A percentile compares a stretch with the other conserved stretches of the same genome.
Conservation (phyloP, 2,888 invertebrate genomes). For the Synanthedon andrenaeformis region DNA sequence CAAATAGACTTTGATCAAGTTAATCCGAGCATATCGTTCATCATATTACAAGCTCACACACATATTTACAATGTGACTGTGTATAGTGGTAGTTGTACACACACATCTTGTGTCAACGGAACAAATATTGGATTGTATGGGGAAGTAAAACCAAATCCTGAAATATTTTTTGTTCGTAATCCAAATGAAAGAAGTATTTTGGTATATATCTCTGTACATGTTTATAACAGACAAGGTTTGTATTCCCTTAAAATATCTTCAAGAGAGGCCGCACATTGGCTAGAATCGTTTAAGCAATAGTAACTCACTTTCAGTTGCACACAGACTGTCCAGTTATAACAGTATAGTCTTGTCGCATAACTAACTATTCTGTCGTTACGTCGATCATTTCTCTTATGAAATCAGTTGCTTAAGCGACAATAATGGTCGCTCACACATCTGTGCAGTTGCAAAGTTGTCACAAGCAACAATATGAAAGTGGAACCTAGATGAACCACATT, state of each 20-base stretch:
- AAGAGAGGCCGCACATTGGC: too few species aligned
- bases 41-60: conserved; percentile 75
- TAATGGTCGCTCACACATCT: too few species aligned
- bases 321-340: too few species aligned
- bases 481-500: too few species aligned
- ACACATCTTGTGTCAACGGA: conserved; percentile 56
- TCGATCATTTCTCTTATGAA: too few species aligned
- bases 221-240: conserved; percentile 49
- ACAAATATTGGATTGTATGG: conserved; percentile 73
- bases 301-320: too few species aligned
- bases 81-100: conserved; percentile 38
- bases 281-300: too few species aligned
- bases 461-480: too few species aligned
- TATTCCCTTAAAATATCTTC: neutral
- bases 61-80: conserved; percentile 69
- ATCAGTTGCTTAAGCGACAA: too few species aligned
- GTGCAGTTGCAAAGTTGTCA: too few species aligned
- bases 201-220: conserved; percentile 62
- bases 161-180: conserved; percentile 55
- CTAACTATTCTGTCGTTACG: too few species aligned
- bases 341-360: too few species aligned
- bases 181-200: conserved; percentile 29
- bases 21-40: conserved; percentile 57
- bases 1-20: conserved; percentile 51
- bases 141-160: conserved; percentile 19